Percentiles rank a stretch among this genome's conserved stretches.
These are phyloP conservation scores for Bombus superbus DNA, from an alignment of 1,140 invertebrate genomes.

Conservation along the genomic window DNA sequence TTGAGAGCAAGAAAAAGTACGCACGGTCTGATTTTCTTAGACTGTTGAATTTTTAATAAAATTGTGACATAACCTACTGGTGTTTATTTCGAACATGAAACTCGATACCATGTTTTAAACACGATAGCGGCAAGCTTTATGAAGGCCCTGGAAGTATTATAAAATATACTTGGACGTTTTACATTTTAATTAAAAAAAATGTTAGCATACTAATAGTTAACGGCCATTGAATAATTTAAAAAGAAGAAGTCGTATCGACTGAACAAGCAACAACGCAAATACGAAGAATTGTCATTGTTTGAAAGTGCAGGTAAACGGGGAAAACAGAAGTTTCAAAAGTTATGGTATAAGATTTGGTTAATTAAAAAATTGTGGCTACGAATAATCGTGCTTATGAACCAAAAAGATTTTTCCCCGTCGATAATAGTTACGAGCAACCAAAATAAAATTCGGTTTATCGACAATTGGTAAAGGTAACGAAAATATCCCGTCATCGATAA, in stretches of 20 bases:
- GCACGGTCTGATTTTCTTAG: background rate
- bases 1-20: background rate
- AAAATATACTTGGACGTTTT: constrained; percentile 43
- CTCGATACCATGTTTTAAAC: background rate
- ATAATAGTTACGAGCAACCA: too few relatives aligned
- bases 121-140: too few relatives aligned
- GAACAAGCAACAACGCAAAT: background rate
- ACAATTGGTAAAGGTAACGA: too few relatives aligned
- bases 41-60: background rate
- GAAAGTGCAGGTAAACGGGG: background rate
- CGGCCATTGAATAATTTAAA: background rate
- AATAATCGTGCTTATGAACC: too few relatives aligned
- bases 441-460: too few relatives aligned
- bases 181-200: background rate
- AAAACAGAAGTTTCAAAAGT: background rate
- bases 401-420: too few relatives aligned
- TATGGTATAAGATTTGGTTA: too few relatives aligned
- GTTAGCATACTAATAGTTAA: background rate
- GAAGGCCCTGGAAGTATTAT: constrained; percentile 32
- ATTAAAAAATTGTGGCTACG: too few relatives aligned
- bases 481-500: too few relatives aligned
- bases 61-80: background rate
- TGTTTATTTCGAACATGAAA: background rate
- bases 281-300: background rate
- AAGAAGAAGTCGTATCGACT: background rate